phyloP scores from a whole-genome alignment of 2,888 invertebrate species.

The Brachyptera putata region DNA sequence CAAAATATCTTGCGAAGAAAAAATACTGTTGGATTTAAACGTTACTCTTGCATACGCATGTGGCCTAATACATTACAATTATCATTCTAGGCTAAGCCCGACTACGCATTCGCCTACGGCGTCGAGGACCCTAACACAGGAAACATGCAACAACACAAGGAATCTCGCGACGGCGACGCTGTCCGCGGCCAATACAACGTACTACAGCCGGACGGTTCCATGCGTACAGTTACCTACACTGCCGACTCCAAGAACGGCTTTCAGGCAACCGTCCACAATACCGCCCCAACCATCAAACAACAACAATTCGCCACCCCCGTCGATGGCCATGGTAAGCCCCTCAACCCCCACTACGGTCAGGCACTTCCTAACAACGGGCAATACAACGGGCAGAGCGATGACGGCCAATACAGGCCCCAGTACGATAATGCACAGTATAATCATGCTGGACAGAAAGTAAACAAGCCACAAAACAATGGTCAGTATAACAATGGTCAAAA shows the following conservation, averaged over 20 bases:
- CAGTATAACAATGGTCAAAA: too few species aligned
- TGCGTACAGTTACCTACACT: conserved; percentile 67
- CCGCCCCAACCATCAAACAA: conserved; percentile 21
- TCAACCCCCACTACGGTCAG: neutral
- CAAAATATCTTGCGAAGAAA: too few species aligned
- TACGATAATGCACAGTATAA: too few species aligned
- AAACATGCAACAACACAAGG: conserved; percentile 68
- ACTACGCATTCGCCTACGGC: conserved; percentile 71
- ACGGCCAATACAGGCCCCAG: neutral
- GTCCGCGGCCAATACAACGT: conserved; percentile 69
- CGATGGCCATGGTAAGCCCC: too few species aligned
- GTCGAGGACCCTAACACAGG: conserved; percentile 69
- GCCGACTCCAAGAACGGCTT: conserved; percentile 72
- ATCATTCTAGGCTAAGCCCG: conserved; percentile 71
- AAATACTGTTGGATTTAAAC: too few species aligned
- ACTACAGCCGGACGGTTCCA: conserved; percentile 69
- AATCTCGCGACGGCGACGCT: conserved; percentile 65
- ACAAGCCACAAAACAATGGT: too few species aligned
- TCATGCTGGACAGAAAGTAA: too few species aligned
- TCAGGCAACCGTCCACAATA: conserved; percentile 52
- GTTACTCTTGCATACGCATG: too few species aligned
- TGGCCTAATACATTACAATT: too few species aligned
- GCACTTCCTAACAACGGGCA: too few species aligned
- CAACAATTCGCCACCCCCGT: conserved; percentile 2
- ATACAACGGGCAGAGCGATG: too few species aligned